Conservation (phyloP, 2,797 vertebrate species). For the Eulemur coronatus region DNA sequence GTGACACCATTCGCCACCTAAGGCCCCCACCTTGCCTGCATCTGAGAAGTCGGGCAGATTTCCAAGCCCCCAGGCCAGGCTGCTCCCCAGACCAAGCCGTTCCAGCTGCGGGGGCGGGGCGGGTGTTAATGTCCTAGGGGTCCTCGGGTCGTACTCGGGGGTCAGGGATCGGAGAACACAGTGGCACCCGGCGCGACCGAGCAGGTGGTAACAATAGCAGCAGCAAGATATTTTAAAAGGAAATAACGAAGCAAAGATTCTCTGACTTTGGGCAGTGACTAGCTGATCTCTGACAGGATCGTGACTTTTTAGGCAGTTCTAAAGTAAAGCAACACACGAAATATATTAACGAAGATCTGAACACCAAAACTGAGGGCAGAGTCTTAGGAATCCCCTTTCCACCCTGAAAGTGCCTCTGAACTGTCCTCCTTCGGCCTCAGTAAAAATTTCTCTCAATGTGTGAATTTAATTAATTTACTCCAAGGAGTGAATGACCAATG, state of each 20-base stretch:
- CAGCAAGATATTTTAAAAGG: background rate
- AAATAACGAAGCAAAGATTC: background rate
- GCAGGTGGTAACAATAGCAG: accelerated
- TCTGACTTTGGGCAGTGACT: background rate
- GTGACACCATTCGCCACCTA: background rate
- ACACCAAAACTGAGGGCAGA: background rate
- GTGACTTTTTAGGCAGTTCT: background rate
- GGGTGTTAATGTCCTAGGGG: too few relatives aligned
- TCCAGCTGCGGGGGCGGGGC: accelerated
- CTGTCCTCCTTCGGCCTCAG: background rate
- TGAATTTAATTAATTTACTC: background rate
- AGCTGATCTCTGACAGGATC: background rate
- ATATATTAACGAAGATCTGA: background rate
- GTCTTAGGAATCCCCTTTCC: too few relatives aligned
- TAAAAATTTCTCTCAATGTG: background rate
- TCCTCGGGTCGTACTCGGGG: accelerated
- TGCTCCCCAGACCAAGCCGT: background rate
- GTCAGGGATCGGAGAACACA: accelerated
- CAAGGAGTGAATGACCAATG: background rate
- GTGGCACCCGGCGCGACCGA: accelerated
- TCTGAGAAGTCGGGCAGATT: background rate
- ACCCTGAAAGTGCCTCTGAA: background rate
- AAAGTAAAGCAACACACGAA: background rate
- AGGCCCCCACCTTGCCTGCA: background rate
- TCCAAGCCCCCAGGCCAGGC: background rate